Percentiles rank a stretch among this genome's conserved stretches.
Conservation (phyloP, 2,888 invertebrate species). For the Hylaea fasciaria region DNA sequence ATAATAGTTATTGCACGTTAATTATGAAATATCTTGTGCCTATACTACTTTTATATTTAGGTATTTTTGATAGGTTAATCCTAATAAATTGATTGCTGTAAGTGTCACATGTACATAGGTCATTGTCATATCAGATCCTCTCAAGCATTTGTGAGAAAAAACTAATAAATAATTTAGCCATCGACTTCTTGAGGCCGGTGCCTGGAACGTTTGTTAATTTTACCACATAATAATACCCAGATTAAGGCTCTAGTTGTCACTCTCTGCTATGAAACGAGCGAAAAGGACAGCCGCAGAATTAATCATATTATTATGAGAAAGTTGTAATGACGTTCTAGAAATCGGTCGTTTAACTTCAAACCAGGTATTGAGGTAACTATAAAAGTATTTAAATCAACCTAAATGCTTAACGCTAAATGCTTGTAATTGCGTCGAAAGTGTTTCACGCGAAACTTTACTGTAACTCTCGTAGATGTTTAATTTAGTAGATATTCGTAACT, state of each 20-base stretch:
- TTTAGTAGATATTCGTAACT: slow-evolving; percentile 22
- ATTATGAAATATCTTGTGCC: slow-evolving; percentile 81
- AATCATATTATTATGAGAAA: no score
- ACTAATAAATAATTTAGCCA: neutral
- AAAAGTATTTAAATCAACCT: slow-evolving; percentile 4
- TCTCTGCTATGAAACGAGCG: no score
- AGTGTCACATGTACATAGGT: slow-evolving; percentile 58
- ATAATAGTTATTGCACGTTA: slow-evolving; percentile 58
- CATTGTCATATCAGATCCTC: slow-evolving; percentile 42
- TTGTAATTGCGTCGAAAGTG: slow-evolving; percentile 7
- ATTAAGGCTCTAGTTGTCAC: no score
- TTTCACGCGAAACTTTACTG: slow-evolving; percentile 18
- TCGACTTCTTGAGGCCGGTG: neutral
- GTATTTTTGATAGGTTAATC: slow-evolving; percentile 68
- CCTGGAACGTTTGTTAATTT: no score
- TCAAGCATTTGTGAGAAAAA: slow-evolving; percentile 31
- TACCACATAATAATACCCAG: no score
- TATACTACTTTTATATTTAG: slow-evolving; percentile 78
- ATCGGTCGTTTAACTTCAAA: neutral
- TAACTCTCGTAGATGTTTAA: slow-evolving; percentile 28
- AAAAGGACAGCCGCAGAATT: no score
- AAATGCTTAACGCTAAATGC: slow-evolving; percentile 32
- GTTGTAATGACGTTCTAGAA: no score
- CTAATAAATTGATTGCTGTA: slow-evolving; percentile 36
- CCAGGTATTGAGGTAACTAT: slow-evolving; percentile 1